These are phyloP conservation scores for Phengaris alcon DNA, from an alignment of 2,888 invertebrate species.

Conservation along the genomic window DNA sequence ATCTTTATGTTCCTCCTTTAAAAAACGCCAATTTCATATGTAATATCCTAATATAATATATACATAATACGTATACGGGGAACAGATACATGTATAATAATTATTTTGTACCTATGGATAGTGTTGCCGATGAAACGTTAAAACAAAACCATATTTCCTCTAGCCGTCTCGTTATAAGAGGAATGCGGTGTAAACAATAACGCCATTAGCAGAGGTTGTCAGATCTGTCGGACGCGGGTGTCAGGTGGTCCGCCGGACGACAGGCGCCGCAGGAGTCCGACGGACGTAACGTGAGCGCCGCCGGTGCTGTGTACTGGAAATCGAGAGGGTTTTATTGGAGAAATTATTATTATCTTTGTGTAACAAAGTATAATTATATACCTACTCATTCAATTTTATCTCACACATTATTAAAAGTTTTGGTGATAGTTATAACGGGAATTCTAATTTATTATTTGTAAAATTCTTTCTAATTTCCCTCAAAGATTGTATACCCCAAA, in stretches of 20 bases:
- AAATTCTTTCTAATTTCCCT: too few relatives aligned
- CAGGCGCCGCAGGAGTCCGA: slow-evolving; percentile 13
- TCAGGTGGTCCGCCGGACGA: neutral
- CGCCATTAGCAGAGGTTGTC: slow-evolving; percentile 15
- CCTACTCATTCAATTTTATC: too few relatives aligned
- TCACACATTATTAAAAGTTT: too few relatives aligned
- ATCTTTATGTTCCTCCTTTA: too few relatives aligned
- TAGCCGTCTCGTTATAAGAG: neutral
- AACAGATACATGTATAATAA: too few relatives aligned
- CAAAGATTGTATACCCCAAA: too few relatives aligned
- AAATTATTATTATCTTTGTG: neutral
- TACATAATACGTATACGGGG: too few relatives aligned
- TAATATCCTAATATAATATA: too few relatives aligned
- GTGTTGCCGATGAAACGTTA: neutral
- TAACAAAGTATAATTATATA: too few relatives aligned
- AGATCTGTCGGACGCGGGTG: neutral
- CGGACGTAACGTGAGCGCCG: neutral
- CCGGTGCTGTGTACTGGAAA: neutral
- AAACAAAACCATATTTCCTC: neutral
- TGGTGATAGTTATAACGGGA: too few relatives aligned
- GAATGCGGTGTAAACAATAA: neutral
- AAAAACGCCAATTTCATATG: too few relatives aligned
- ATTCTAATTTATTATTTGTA: too few relatives aligned
- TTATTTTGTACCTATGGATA: neutral
- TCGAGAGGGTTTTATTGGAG: neutral